A percentile compares a stretch with the other conserved stretches of the same genome.
Evolutionary conservation across 2,797 vertebrate species (phyloP).

Genomic region (Tinamus major): DNA sequence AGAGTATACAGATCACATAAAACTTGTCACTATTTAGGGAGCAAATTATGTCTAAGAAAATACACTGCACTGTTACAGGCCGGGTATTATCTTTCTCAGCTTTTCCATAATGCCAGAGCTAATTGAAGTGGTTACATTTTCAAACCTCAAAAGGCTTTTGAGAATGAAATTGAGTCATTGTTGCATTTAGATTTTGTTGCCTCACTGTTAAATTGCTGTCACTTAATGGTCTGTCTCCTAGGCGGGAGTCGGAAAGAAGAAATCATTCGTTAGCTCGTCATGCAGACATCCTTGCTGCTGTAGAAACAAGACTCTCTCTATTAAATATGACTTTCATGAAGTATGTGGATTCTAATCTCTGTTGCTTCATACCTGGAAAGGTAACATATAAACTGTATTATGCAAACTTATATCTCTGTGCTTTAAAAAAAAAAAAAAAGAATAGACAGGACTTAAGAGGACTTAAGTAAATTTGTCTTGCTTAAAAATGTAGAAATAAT

Average conservation of each 20-base stretch:
- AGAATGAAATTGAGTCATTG: background rate
- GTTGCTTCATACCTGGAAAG: slow-evolving; percentile 99
- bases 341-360: slow-evolving; percentile 98
- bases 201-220: slow-evolving; percentile 28
- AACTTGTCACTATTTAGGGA: background rate
- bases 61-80: background rate
- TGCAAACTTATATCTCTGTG: background rate
- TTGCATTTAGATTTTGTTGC: slow-evolving; percentile 9
- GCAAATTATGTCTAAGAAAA: background rate
- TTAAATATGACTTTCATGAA: slow-evolving; percentile 99
- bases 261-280: slow-evolving; percentile 97
- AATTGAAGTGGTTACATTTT: background rate
- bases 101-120: background rate
- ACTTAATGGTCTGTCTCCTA: slow-evolving; percentile 67
- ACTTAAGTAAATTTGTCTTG: background rate
- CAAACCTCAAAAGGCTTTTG: background rate
- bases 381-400: slow-evolving; percentile 73
- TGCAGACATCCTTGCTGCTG: slow-evolving; percentile 96
- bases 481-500: background rate
- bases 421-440: background rate
- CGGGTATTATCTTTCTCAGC: background rate
- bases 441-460: background rate
- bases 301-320: slow-evolving; percentile 95
- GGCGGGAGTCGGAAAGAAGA: slow-evolving; percentile 95
- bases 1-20: background rate